Percentiles rank a stretch among this genome's conserved stretches.
Evolutionary conservation across 2,797 vertebrate genomes (phyloP).

Genomic region (Xenopus petersii): DNA sequence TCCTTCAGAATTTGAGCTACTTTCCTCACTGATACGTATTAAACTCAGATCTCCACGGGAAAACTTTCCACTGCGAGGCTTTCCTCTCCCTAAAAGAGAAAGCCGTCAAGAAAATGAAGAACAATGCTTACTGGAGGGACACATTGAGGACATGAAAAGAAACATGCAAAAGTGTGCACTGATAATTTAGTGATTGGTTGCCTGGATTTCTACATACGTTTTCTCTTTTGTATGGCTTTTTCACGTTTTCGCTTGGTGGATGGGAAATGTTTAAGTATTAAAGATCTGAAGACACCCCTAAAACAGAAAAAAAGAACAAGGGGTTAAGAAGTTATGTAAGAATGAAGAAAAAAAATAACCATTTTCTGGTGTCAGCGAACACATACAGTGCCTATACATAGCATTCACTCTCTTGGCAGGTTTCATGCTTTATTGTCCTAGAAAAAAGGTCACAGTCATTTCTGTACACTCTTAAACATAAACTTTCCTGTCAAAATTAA

Average conservation of each 20-base stretch:
- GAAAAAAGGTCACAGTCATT: no score
- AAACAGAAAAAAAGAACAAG: slow-evolving; percentile 18
- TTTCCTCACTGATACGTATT: slow-evolving; percentile 92
- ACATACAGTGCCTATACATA: no score
- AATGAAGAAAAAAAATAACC: no score
- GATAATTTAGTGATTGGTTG: no score
- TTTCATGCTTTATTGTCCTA: no score
- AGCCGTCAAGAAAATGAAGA: neutral
- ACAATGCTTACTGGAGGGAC: neutral
- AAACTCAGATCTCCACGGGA: slow-evolving; percentile 73
- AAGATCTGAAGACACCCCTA: slow-evolving; percentile 94
- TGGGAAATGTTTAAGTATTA: slow-evolving; percentile 94
- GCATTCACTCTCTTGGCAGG: no score
- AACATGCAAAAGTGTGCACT: no score
- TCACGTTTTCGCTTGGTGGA: slow-evolving; percentile 90
- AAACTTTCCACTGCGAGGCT: slow-evolving; percentile 75
- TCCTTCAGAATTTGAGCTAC: slow-evolving; percentile 86
- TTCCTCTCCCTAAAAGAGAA: slow-evolving; percentile 68
- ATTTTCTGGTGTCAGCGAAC: no score
- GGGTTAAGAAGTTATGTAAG: neutral
- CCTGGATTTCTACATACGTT: slow-evolving; percentile 73
- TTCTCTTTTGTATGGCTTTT: slow-evolving; percentile 83
- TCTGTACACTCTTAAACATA: no score
- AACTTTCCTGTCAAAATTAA: no score
- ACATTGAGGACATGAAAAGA: no score